phyloP scores from a whole-genome alignment of 2,888 invertebrate species.

The Tetragonisca angustula region DNA sequence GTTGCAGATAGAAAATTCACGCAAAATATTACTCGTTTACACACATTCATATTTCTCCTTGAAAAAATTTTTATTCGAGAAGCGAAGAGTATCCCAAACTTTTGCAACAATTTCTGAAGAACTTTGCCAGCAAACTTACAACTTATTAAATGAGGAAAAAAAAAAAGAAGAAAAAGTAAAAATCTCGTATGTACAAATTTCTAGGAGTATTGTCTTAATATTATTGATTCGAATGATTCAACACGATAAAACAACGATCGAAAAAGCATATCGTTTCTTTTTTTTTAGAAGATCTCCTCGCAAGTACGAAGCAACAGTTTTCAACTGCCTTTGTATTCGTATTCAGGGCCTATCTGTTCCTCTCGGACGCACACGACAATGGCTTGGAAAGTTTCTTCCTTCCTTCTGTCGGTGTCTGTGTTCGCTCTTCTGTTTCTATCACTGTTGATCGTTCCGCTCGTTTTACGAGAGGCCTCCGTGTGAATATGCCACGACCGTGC shows the following conservation, averaged over 20 bases:
- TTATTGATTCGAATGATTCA: neutral
- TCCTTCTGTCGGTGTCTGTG: neutral
- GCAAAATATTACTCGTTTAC: no score
- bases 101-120: no score
- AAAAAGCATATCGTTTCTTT: neutral
- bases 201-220: no score
- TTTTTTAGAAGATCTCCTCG: neutral
- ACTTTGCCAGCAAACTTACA: no score
- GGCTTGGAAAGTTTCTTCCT: slow-evolving; percentile 28
- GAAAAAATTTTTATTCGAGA: no score
- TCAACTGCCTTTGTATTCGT: slow-evolving; percentile 14
- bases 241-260: neutral
- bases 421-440: neutral
- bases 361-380: neutral
- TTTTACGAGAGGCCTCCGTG: slow-evolving; percentile 5
- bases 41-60: no score
- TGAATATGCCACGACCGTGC: slow-evolving; percentile 15
- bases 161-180: no score
- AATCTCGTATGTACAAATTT: no score
- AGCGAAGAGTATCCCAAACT: no score
- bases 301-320: slow-evolving; percentile 42
- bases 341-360: slow-evolving; percentile 2
- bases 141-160: no score
- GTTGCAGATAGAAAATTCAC: no score
- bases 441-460: neutral